Evolutionary conservation across 2,888 invertebrate species (phyloP).

Genomic region (Paralinhomoeus sp.): DNA sequence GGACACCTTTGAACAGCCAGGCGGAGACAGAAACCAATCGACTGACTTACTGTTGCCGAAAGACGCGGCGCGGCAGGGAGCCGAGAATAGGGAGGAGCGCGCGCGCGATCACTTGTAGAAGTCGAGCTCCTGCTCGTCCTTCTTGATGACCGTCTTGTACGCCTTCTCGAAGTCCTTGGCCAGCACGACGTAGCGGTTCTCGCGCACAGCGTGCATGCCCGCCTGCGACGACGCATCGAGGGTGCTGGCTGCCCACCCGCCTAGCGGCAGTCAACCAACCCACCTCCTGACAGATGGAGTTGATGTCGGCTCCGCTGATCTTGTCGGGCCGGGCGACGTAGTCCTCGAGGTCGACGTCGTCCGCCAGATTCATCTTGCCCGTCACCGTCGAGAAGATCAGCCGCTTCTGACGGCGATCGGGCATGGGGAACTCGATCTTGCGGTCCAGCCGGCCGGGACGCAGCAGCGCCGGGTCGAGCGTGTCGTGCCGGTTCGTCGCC

Average conservation of each 20-base stretch:
- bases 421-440: conserved; percentile 94
- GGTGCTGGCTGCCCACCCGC: too few species aligned
- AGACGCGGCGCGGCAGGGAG: too few species aligned
- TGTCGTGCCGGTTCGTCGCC: conserved; percentile 92
- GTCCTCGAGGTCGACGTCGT: conserved; percentile 90
- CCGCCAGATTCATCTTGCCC: conserved; percentile 81
- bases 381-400: conserved; percentile 94
- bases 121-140: conserved; percentile 95
- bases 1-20: too few species aligned
- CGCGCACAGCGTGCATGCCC: conserved; percentile 97
- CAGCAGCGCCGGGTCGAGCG: conserved; percentile 83
- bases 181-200: conserved; percentile 92
- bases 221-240: conserved; percentile 36
- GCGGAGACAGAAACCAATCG: too few species aligned
- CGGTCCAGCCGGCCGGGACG: conserved; percentile 86
- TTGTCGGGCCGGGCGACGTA: conserved; percentile 94
- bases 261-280: too few species aligned
- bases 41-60: too few species aligned
- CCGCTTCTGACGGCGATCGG: conserved; percentile 68
- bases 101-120: conserved; percentile 63
- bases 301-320: conserved; percentile 96
- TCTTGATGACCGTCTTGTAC: conserved; percentile 97
- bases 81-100: neutral
- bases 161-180: conserved; percentile 99
- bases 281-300: conserved; percentile 92